phyloP scores from a whole-genome alignment of 2,888 invertebrate genomes.

The Agonopterix alstromeriana region DNA sequence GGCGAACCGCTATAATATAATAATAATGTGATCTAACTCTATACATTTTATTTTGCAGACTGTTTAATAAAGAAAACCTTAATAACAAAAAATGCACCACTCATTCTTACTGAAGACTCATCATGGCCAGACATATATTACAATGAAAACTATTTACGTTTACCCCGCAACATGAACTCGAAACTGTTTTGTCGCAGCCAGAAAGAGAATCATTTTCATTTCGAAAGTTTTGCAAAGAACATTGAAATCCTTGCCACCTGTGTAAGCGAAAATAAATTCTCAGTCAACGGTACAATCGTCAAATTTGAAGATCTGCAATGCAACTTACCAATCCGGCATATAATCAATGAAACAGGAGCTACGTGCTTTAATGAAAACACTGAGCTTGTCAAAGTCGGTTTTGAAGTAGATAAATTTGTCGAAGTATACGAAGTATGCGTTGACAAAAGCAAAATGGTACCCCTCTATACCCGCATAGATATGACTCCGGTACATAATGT shows the following conservation, averaged over 20 bases:
- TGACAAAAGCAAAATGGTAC: conserved; percentile 2
- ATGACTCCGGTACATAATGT: background rate
- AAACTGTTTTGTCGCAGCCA: background rate
- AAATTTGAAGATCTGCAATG: conserved; percentile 9
- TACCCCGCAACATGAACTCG: no score
- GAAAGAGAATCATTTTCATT: background rate
- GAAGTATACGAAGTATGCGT: conserved; percentile 10
- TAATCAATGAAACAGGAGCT: background rate
- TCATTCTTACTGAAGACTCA: background rate
- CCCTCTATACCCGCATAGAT: conserved; percentile 3
- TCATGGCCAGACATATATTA: no score
- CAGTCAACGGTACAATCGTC: conserved; percentile 4
- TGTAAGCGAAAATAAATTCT: conserved; percentile 8
- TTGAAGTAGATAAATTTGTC: conserved; percentile 2
- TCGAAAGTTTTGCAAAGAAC: background rate
- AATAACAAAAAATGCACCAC: background rate
- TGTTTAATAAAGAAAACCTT: background rate
- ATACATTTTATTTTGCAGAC: background rate
- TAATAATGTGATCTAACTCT: no score
- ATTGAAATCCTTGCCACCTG: conserved; percentile 7
- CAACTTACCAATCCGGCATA: background rate
- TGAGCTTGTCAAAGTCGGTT: conserved; percentile 8
- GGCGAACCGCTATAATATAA: no score
- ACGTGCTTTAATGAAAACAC: conserved; percentile 8
- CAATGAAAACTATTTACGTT: no score